These are phyloP conservation scores for Orcinus orca DNA, from an alignment of 2,113 vertebrate genomes.

Conservation along the genomic window DNA sequence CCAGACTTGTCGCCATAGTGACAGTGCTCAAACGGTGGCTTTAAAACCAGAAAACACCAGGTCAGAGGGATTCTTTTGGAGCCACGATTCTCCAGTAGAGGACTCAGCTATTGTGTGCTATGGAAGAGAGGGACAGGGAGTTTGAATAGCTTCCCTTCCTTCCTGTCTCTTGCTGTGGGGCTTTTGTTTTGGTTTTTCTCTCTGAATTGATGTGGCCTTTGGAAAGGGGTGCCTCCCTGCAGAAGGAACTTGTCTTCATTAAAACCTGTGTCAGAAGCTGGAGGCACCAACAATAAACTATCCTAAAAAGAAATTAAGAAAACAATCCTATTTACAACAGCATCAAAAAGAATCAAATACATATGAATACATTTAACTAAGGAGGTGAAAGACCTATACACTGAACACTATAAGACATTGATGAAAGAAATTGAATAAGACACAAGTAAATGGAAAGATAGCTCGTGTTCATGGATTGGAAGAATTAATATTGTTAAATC, in stretches of 20 bases:
- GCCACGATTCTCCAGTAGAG: slow-evolving; percentile 36
- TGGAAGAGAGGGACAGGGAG: background rate
- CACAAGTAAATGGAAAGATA: background rate
- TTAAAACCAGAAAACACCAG: slow-evolving; percentile 72
- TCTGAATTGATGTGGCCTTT: slow-evolving; percentile 16
- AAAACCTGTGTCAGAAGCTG: slow-evolving; percentile 18
- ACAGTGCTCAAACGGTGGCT: slow-evolving; percentile 77
- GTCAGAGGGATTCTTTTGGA: slow-evolving; percentile 57
- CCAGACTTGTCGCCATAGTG: slow-evolving; percentile 81
- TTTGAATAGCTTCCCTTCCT: slow-evolving; percentile 55
- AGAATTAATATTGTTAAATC: slow-evolving; percentile 12
- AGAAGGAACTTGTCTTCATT: slow-evolving; percentile 19
- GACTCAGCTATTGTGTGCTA: slow-evolving; percentile 39
- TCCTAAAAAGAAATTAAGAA: background rate
- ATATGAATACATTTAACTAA: background rate
- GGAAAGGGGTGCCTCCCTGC: background rate
- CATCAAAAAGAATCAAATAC: background rate
- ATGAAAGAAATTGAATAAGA: background rate
- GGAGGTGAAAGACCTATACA: background rate
- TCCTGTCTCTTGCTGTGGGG: slow-evolving; percentile 31
- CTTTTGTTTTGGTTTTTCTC: slow-evolving; percentile 48
- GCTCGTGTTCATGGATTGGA: background rate
- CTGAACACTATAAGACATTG: too few species aligned
- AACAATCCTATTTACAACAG: background rate
- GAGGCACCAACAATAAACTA: background rate